Base-by-base conservation (phyloP, 2,888 invertebrate species). In the Cheiracanthium punctorium region DNA sequence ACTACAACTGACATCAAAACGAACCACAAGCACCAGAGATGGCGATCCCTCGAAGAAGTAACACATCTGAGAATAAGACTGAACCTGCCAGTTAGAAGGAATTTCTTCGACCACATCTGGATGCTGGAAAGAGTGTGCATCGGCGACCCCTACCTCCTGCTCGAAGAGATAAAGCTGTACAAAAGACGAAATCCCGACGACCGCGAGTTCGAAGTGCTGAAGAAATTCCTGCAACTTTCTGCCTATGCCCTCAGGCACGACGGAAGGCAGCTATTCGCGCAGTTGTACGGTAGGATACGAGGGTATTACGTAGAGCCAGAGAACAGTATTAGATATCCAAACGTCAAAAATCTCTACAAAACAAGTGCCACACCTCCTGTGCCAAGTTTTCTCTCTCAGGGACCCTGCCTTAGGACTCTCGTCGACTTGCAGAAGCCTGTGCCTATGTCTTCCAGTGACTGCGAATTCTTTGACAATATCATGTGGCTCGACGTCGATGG, bases 211-310 rank as follows among this genome's bases (percentile, higher is more conserved):
- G 93, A 93, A 74, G 92, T 94, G 72, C 91, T 96, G 2, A 94
- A 94, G 90, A 94, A 95, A 88, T 94, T 95, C 87, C 93, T 97
- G 85, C 95, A 95, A 91, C 93, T 94, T 0, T 94, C 95, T 90
- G 94, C 95, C 5, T 94, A 94, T 90, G 95, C 95, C 20, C 92
- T 97, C 77, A 95, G 94, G 90, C 95, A 95, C 90, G 96, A 97
- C 91, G 96, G 96, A 41, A 93, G 95, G 90, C 97, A 97, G 91
- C 94, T 97, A 90, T 96, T 95, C 90, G 94, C 96, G 1, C 94
- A 96, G 88, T 92, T 95, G 88, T 93, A 92, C 67, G 92, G 92
- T 7, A 91, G 93, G 64, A 90, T 93, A 20, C 90, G 91, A 33
- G 90, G 90, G 28, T 90, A 92, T 71, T 90, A 92, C 71, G 89